Evolutionary conservation across 2,797 vertebrate species (phyloP), one percentile per base, ranked within the genome.

Genomic region (Vireo griseus): DNA sequence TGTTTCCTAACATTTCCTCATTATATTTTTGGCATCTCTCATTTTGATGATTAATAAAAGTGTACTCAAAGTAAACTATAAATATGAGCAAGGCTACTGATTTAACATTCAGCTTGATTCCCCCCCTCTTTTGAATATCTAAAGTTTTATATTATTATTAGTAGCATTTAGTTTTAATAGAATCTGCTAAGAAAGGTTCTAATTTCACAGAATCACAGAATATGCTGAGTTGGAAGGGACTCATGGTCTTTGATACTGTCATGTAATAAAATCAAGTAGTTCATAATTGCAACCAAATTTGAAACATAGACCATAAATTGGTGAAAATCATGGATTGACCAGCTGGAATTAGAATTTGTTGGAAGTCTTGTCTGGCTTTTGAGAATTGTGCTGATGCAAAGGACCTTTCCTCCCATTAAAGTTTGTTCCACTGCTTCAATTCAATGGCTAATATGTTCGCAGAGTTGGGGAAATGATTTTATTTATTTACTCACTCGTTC

Each of bases 61-160:
- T 35, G 13, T 67, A 48, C 16, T 33, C 1, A 4, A 61, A 94
- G 14, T 61, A 72, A 75, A 35, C 75, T 28, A 65, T 18, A 72
- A 59, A 78, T 62, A 35, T 1, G 17, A 11, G 4, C 54, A 44
- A 54, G 26, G n/a, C 13, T 50, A 29, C 12, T 72, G 35, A 42
- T 71, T 16, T 66, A 82, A 37, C 77, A n/a, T 31, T 77, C 0
- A 6, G 18, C 10, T 65, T 67, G 26, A 28, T 18, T 55, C 3
- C 1, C 3, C 1, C 7, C 7, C 8, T 1, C 29, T 37, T 81
- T 37, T 6, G 7, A 57, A 47, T 74, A 52, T 28, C 1, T 6
- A 11, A 57, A 57, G 55, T 57, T 57, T 57, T 35, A 25, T 15
- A 35, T 57, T 5, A 35, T 35, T 15, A 33, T 16, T 16, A 51